phyloP scores from a whole-genome alignment of 2,888 invertebrate genomes.

The Ormyrus thymus region DNA sequence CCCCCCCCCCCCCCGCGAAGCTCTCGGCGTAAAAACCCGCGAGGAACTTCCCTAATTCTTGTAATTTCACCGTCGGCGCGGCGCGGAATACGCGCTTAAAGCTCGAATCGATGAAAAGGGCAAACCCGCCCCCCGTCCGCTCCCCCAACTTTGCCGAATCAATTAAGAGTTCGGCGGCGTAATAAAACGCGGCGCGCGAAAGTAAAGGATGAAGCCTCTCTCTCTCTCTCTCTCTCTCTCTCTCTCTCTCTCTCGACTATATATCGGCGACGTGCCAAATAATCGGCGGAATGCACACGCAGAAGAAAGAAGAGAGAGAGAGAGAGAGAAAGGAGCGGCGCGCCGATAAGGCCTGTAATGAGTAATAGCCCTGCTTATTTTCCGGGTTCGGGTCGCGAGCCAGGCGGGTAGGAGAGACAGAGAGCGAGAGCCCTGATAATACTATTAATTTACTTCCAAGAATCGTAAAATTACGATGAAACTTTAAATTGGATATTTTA shows the following conservation, averaged over 20 bases:
- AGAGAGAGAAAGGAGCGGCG: slow-evolving; percentile 5
- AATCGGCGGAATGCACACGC: slow-evolving; percentile 29
- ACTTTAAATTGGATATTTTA: slow-evolving; percentile 72
- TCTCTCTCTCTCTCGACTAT: no score
- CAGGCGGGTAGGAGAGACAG: slow-evolving; percentile 36
- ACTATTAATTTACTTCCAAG: slow-evolving; percentile 73
- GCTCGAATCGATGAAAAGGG: slow-evolving; percentile 38
- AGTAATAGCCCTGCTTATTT: slow-evolving; percentile 71
- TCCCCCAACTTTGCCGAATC: slow-evolving; percentile 45
- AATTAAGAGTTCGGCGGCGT: slow-evolving; percentile 52
- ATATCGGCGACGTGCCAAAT: slow-evolving; percentile 13
- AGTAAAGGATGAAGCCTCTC: slow-evolving; percentile 7
- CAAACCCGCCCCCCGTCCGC: background rate
- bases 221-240: no score
- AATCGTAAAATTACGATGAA: slow-evolving; percentile 73
- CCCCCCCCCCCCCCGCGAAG: no score
- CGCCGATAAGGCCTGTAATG: slow-evolving; percentile 61
- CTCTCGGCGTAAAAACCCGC: slow-evolving; percentile 11
- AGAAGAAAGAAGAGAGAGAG: background rate
- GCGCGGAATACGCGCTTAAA: slow-evolving; percentile 23
- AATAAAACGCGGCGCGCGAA: slow-evolving; percentile 44
- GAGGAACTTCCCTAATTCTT: slow-evolving; percentile 28
- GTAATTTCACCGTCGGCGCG: slow-evolving; percentile 20
- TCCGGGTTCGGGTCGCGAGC: slow-evolving; percentile 62
- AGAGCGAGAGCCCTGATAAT: slow-evolving; percentile 65